Conservation (phyloP, 2,113 vertebrate genomes). For the Prionailurus viverrinus region DNA sequence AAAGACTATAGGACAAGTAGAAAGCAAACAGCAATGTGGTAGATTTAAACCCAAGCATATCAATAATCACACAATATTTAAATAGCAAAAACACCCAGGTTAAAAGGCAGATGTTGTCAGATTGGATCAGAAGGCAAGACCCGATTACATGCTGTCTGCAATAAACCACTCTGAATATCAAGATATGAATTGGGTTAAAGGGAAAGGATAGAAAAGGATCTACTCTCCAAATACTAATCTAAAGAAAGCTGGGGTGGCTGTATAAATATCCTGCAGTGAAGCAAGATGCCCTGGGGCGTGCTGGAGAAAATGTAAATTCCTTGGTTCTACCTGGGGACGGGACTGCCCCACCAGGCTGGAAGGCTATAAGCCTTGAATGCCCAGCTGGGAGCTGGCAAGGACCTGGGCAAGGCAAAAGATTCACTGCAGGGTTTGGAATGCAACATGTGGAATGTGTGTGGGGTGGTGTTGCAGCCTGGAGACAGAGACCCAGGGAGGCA, state of each 20-base stretch:
- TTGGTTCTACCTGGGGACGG: not conserved
- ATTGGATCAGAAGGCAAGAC: not conserved
- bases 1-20: not conserved
- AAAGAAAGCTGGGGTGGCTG: not conserved
- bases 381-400: not conserved
- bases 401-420: not conserved
- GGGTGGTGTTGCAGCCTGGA: not conserved
- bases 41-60: not conserved
- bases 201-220: not conserved
- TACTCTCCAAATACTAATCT: not conserved
- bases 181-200: not conserved
- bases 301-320: not conserved
- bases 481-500: not conserved
- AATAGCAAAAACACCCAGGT: not conserved
- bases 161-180: slow-evolving; percentile 10
- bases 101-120: not conserved
- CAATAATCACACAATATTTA: not conserved
- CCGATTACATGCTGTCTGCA: not conserved
- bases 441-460: not conserved
- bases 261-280: not conserved
- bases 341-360: not conserved
- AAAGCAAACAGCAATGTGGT: not conserved
- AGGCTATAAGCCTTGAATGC: not conserved
- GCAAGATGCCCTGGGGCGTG: not conserved
- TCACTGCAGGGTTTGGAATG: not conserved